These are phyloP conservation scores for Macrosiphum euphorbiae DNA, from an alignment of 2,888 invertebrate genomes.

Conservation along the genomic window DNA sequence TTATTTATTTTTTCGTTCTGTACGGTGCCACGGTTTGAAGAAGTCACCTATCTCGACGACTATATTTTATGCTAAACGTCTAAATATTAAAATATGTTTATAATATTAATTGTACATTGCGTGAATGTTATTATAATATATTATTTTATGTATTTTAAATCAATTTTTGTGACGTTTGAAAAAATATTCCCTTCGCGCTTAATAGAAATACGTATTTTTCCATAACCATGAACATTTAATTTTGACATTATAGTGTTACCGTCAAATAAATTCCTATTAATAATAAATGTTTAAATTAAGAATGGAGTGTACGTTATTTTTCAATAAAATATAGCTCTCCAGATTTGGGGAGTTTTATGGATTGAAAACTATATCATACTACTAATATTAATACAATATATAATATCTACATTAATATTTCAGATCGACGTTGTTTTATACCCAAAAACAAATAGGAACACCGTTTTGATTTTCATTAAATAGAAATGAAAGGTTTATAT, in stretches of 20 bases:
- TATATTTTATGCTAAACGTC: neutral
- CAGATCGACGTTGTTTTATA: too few species aligned
- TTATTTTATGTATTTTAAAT: neutral
- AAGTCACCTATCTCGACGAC: neutral
- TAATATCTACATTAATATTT: neutral
- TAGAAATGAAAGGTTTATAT: rapidly evolving
- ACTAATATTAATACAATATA: neutral
- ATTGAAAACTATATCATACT: neutral
- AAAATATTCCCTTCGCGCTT: neutral
- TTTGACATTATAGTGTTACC: neutral
- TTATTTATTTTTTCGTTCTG: neutral
- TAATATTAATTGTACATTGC: neutral
- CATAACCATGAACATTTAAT: neutral
- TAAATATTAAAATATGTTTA: neutral
- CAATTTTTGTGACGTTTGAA: neutral
- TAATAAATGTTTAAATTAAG: neutral
- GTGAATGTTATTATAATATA: neutral
- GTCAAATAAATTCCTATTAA: neutral
- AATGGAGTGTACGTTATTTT: neutral
- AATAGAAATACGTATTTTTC: neutral
- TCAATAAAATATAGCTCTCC: neutral
- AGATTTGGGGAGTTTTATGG: neutral
- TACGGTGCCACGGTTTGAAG: neutral
- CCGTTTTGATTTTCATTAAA: too few species aligned
- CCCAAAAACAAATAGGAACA: too few species aligned